phyloP scores from a whole-genome alignment of 64 coral and sea anemone species.

The Astreopora myriophthalma region DNA sequence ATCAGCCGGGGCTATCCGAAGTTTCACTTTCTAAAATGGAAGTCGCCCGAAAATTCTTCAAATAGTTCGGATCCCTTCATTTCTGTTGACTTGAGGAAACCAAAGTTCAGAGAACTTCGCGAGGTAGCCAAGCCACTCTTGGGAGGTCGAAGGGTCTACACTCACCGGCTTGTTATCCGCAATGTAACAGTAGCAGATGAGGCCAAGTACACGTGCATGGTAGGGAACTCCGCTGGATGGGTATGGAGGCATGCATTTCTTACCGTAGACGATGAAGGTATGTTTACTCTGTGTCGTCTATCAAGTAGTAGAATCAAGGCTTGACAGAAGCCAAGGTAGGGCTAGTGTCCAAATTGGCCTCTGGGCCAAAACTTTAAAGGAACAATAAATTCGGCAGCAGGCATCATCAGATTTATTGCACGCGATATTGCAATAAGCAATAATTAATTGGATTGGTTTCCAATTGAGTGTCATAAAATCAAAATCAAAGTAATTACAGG shows the following conservation, averaged over 20 bases:
- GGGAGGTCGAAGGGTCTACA: not conserved
- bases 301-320: not conserved
- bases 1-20: not conserved
- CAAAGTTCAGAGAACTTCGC: slow-evolving; percentile 27
- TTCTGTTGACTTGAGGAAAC: slow-evolving; percentile 8
- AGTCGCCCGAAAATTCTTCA: not conserved
- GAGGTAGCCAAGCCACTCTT: not conserved
- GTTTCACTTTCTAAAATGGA: slow-evolving; percentile 67
- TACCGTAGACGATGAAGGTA: slow-evolving; percentile 26
- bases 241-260: slow-evolving; percentile 18
- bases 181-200: slow-evolving; percentile 57
- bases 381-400: too few species aligned
- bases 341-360: too few species aligned
- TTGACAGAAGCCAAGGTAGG: too few species aligned
- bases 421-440: too few species aligned
- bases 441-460: too few species aligned
- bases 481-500: too few species aligned
- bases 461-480: too few species aligned
- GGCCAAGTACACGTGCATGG: slow-evolving; percentile 62
- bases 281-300: not conserved
- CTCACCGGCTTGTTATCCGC: slow-evolving; percentile 33
- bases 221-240: slow-evolving; percentile 16
- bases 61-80: slow-evolving; percentile 5
- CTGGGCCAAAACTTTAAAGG: too few species aligned
- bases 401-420: too few species aligned